Evolutionary conservation across 2,797 vertebrate genomes (phyloP).

Genomic region (Botia kubotai): DNA sequence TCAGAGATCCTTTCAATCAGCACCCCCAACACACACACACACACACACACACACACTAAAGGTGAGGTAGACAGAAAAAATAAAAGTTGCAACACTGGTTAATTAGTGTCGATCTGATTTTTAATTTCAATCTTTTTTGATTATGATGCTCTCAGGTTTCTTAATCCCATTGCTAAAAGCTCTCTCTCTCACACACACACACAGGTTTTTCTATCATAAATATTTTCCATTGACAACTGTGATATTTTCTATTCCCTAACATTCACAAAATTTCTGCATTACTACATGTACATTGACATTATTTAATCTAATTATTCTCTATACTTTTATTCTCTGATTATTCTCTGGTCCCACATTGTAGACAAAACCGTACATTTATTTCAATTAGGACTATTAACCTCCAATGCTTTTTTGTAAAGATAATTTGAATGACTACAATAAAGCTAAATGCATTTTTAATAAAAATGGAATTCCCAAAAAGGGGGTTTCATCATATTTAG

Average conservation of each 20-base stretch:
- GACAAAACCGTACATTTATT: no score
- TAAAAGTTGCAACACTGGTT: slow-evolving; percentile 29
- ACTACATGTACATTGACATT: neutral
- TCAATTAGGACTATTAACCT: neutral
- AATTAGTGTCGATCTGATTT: slow-evolving; percentile 44
- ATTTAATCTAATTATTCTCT: neutral
- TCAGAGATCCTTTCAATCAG: slow-evolving; percentile 42
- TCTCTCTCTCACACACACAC: neutral
- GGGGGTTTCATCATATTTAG: neutral
- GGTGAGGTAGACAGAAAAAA: neutral
- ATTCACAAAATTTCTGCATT: neutral
- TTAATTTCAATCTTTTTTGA: slow-evolving; percentile 29
- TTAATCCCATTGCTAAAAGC: neutral
- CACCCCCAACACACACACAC: slow-evolving; percentile 10
- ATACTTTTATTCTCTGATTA: neutral
- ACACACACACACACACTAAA: neutral
- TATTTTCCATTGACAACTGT: neutral
- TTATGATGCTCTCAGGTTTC: slow-evolving; percentile 13
- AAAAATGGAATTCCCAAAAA: neutral
- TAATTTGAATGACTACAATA: neutral
- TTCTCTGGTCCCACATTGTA: no score
- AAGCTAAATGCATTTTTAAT: neutral
- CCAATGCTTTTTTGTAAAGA: neutral
- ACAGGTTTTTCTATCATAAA: neutral
- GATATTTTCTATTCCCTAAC: neutral